Evolutionary conservation across 2,888 invertebrate genomes (phyloP).

Genomic region (Caenorhabditis auriculariae): DNA sequence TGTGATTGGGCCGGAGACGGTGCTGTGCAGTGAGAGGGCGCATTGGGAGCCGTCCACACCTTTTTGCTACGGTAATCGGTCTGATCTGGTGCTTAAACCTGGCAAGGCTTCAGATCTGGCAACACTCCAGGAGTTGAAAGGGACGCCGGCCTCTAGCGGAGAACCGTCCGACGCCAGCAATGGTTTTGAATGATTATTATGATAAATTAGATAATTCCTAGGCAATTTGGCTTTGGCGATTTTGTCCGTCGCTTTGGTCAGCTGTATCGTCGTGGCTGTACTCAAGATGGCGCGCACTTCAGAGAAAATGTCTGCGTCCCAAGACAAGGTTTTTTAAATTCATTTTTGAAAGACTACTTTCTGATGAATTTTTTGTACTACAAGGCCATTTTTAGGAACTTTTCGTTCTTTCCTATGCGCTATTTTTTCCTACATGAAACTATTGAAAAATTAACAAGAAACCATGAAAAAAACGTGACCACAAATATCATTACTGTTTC

Average conservation of each 20-base stretch:
- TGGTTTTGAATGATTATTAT: neutral
- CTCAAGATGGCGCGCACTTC: constrained; percentile 28
- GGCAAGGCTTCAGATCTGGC: constrained; percentile 35
- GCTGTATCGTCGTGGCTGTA: constrained; percentile 35
- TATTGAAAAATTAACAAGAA: no score
- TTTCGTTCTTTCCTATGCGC: no score
- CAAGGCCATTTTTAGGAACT: no score
- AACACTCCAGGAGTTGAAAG: constrained; percentile 46
- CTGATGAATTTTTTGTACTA: no score
- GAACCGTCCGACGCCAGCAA: no score
- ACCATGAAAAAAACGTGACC: no score
- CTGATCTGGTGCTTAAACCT: neutral
- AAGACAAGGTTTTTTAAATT: constrained; percentile 5
- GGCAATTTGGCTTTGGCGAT: constrained; percentile 35
- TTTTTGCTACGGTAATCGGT: constrained; percentile 49
- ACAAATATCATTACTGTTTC: no score
- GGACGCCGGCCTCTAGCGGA: no score
- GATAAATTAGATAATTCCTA: neutral
- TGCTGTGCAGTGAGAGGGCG: constrained; percentile 43
- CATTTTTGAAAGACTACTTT: no score
- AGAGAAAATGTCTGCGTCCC: constrained; percentile 2
- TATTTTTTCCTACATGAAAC: no score
- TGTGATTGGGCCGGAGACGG: constrained; percentile 45
- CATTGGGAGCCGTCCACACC: constrained; percentile 50
- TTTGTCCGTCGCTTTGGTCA: constrained; percentile 38